Conservation (phyloP, 1,140 invertebrate species). For the Vanessa tameamea region DNA sequence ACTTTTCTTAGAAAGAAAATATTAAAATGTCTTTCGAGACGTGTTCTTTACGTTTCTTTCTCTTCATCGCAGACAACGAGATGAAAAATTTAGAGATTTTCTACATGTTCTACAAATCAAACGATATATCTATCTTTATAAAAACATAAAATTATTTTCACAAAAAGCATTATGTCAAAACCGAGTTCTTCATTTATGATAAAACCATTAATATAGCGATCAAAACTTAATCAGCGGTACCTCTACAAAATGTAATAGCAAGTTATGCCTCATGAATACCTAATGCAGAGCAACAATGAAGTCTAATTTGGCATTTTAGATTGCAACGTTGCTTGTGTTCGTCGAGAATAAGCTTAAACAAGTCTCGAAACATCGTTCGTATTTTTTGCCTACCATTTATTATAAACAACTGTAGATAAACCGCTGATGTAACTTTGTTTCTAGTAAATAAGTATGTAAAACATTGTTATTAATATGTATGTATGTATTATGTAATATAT, state of each 20-base stretch:
- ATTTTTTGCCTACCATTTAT: not conserved
- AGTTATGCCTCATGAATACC: constrained; percentile 34
- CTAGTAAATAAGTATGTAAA: too few species aligned
- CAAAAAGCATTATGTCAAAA: not conserved
- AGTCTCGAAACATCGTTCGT: constrained; percentile 9
- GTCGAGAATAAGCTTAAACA: constrained; percentile 17
- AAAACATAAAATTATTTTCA: too few species aligned
- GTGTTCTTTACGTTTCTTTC: too few species aligned
- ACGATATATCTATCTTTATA: too few species aligned
- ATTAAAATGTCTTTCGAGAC: too few species aligned
- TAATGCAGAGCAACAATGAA: constrained; percentile 32
- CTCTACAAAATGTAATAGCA: constrained; percentile 32
- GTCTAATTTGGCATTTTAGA: constrained; percentile 34
- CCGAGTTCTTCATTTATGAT: not conserved
- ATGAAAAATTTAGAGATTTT: too few species aligned
- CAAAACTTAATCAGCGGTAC: constrained; percentile 26
- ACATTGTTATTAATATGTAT: too few species aligned
- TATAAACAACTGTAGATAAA: not conserved
- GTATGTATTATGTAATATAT: too few species aligned
- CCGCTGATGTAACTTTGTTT: too few species aligned
- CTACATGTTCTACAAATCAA: too few species aligned
- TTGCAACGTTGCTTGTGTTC: constrained; percentile 29
- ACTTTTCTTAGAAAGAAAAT: too few species aligned
- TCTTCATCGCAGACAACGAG: too few species aligned
- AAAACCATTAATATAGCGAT: constrained; percentile 15